Conservation (phyloP, 1,140 invertebrate species). For the Diabrotica virgifera region DNA sequence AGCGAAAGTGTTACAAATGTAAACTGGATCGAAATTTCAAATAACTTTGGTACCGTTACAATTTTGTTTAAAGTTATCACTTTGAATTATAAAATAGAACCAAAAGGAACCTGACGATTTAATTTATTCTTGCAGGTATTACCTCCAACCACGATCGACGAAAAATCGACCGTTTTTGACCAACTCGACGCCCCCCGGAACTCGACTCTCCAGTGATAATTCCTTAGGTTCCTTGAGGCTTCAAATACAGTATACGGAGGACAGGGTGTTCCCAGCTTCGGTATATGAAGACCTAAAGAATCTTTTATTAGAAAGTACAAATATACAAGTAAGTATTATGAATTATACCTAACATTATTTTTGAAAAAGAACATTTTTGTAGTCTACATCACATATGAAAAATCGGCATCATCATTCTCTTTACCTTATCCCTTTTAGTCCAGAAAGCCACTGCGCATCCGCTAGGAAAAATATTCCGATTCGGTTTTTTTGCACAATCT, state of each 20-base stretch:
- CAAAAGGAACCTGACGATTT: slow-evolving; percentile 17
- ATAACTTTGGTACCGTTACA: background rate
- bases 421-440: too few relatives aligned
- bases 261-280: slow-evolving; percentile 80
- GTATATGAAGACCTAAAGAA: slow-evolving; percentile 75
- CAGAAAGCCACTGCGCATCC: too few relatives aligned
- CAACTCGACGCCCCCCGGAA: slow-evolving; percentile 65
- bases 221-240: slow-evolving; percentile 78
- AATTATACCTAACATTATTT: background rate
- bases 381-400: too few relatives aligned
- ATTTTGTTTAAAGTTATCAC: background rate
- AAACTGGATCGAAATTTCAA: too few relatives aligned
- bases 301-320: slow-evolving; percentile 71
- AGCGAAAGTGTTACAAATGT: too few relatives aligned
- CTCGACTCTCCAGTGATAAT: slow-evolving; percentile 59
- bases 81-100: background rate
- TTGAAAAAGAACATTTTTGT: too few relatives aligned
- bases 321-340: slow-evolving; percentile 50
- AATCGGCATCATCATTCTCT: too few relatives aligned
- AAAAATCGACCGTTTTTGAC: slow-evolving; percentile 59
- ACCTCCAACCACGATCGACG: slow-evolving; percentile 70
- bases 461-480: too few relatives aligned
- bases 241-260: slow-evolving; percentile 82
- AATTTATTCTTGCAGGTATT: slow-evolving; percentile 62
- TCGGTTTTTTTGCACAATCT: too few relatives aligned